These are phyloP conservation scores for Gerris lacustris DNA, from an alignment of 2,888 invertebrate species.

Conservation along the genomic window DNA sequence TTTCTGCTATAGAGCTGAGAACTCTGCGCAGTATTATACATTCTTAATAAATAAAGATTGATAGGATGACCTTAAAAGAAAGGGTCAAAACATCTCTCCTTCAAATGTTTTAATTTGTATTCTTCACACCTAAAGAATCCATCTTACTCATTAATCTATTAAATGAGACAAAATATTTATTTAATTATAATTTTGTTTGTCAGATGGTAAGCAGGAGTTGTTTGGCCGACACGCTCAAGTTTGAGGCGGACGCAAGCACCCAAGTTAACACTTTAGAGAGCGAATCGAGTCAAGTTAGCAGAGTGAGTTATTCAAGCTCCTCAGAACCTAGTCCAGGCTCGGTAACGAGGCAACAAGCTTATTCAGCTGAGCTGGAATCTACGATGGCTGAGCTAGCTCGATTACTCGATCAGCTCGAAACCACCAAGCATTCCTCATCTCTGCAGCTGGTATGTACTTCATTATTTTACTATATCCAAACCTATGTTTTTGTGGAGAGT, in stretches of 20 bases:
- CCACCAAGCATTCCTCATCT: constrained; percentile 39
- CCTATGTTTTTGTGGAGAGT: too few relatives aligned
- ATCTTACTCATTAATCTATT: too few relatives aligned
- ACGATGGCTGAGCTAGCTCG: constrained; percentile 59
- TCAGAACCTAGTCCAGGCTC: constrained; percentile 4
- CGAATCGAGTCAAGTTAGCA: neutral
- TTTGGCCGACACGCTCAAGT: constrained; percentile 60
- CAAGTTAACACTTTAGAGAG: constrained; percentile 66
- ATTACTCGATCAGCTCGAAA: constrained; percentile 50
- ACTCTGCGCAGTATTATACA: too few relatives aligned
- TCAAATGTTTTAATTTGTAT: too few relatives aligned
- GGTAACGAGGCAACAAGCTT: constrained; percentile 53
- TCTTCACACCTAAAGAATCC: too few relatives aligned
- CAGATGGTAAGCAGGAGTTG: constrained; percentile 40
- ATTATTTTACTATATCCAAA: too few relatives aligned
- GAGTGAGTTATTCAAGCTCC: neutral
- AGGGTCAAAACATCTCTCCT: too few relatives aligned
- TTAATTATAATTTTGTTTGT: constrained; percentile 1
- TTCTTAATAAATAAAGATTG: too few relatives aligned
- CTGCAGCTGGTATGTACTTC: neutral
- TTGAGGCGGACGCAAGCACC: constrained; percentile 62
- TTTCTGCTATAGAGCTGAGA: too few relatives aligned
- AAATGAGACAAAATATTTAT: too few relatives aligned
- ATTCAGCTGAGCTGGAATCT: constrained; percentile 57
- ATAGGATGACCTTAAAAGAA: too few relatives aligned